Percentiles rank a stretch among this genome's conserved stretches.
Conservation (phyloP, 2,888 invertebrate genomes). For the Deilephila elpenor region DNA sequence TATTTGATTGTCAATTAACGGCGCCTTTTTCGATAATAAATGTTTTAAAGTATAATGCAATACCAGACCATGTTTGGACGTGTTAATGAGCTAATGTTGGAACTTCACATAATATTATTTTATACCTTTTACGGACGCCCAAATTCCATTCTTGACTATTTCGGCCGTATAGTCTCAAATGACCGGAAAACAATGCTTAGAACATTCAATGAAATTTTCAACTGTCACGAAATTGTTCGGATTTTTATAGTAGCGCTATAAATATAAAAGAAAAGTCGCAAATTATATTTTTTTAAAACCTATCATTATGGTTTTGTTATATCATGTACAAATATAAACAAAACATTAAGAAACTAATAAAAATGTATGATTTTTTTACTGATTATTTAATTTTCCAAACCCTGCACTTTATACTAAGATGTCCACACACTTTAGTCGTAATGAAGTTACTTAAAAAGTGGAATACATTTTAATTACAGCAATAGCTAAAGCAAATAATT, state of each 20-base stretch:
- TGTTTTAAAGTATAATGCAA: constrained; percentile 24
- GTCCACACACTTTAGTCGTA: too few species aligned
- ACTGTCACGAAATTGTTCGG: not conserved
- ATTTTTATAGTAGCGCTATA: too few species aligned
- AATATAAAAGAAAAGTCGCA: too few species aligned
- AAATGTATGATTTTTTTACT: too few species aligned
- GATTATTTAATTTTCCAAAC: too few species aligned
- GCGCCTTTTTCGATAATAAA: constrained; percentile 17
- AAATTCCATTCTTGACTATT: constrained; percentile 22
- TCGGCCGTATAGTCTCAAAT: not conserved
- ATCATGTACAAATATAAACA: too few species aligned
- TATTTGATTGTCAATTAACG: constrained; percentile 23
- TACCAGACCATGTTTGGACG: constrained; percentile 2
- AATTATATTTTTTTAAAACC: not conserved
- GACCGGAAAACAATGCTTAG: constrained; percentile 20
- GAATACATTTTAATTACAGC: not conserved
- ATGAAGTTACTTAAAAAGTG: too few species aligned
- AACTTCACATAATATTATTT: constrained; percentile 21
- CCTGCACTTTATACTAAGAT: too few species aligned
- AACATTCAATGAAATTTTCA: not conserved
- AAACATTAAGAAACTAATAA: too few species aligned
- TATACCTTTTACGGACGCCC: constrained; percentile 2
- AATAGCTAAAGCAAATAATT: not conserved
- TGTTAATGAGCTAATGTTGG: constrained; percentile 19
- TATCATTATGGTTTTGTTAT: not conserved